Evolutionary conservation across 2,888 invertebrate genomes (phyloP).

Genomic region (Deilephila elpenor): DNA sequence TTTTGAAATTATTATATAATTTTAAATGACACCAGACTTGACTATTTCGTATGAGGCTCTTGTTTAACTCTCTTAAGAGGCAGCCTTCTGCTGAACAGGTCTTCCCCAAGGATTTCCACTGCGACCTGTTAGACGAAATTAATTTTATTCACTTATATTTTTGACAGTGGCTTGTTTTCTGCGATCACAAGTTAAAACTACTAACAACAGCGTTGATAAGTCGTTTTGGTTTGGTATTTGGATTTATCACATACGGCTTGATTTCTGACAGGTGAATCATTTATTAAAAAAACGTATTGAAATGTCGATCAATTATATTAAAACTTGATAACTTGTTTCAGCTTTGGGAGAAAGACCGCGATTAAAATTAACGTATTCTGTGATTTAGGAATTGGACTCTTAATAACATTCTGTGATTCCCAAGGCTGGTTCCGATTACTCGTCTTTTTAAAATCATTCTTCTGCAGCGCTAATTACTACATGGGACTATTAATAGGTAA

Average conservation of each 20-base stretch:
- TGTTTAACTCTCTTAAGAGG: too few relatives aligned
- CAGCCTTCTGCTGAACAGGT: too few relatives aligned
- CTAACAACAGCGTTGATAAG: slow-evolving; percentile 69
- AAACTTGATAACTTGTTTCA: slow-evolving; percentile 48
- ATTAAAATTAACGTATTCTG: slow-evolving; percentile 57
- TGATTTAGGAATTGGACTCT: slow-evolving; percentile 57
- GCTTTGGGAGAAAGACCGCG: slow-evolving; percentile 70
- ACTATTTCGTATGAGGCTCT: too few relatives aligned
- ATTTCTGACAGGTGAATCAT: slow-evolving; percentile 67
- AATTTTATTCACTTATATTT: not conserved
- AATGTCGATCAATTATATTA: too few relatives aligned
- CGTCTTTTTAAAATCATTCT: slow-evolving; percentile 67
- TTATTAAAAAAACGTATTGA: not conserved
- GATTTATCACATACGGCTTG: slow-evolving; percentile 70
- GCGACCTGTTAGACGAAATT: not conserved
- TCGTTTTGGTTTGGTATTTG: slow-evolving; percentile 70
- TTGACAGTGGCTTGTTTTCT: slow-evolving; percentile 72
- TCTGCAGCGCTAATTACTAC: slow-evolving; percentile 64
- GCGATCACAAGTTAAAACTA: slow-evolving; percentile 63
- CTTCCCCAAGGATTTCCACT: too few relatives aligned
- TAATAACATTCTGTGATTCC: slow-evolving; percentile 68
- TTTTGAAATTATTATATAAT: too few relatives aligned
- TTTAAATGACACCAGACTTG: too few relatives aligned
- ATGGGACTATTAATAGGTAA: slow-evolving; percentile 68
- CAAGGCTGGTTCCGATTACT: slow-evolving; percentile 72